Conservation (phyloP, 2,888 invertebrate genomes). For the Opisthograptis luteolata region DNA sequence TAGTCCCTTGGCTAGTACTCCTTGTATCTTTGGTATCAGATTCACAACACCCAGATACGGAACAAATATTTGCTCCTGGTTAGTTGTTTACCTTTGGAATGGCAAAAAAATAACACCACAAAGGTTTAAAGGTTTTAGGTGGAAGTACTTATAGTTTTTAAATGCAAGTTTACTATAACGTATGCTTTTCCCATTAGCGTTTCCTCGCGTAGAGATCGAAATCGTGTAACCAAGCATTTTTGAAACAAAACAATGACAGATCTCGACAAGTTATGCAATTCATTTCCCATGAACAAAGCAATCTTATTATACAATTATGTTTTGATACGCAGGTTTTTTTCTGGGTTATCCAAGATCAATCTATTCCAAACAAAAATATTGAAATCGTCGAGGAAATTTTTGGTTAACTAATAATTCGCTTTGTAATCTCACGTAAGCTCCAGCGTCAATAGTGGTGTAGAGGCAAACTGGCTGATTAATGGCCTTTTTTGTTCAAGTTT, state of each 20-base stretch:
- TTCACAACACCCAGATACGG: too few relatives aligned
- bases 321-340: not conserved
- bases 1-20: too few relatives aligned
- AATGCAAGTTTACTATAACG: too few relatives aligned
- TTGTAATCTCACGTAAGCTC: not conserved
- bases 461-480: not conserved
- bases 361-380: not conserved
- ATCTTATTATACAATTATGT: not conserved
- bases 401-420: not conserved
- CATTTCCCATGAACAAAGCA: not conserved
- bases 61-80: too few relatives aligned
- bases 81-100: too few relatives aligned
- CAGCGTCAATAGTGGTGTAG: not conserved
- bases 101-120: too few relatives aligned
- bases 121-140: too few relatives aligned
- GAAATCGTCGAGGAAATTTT: too few relatives aligned
- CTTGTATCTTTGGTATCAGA: too few relatives aligned
- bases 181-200: too few relatives aligned
- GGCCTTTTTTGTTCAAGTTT: not conserved
- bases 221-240: not conserved
- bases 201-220: not conserved
- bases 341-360: not conserved
- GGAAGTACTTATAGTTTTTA: too few relatives aligned
- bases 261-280: slow-evolving; percentile 7
- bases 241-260: slow-evolving; percentile 5